Base-by-base conservation (phyloP, 2,888 invertebrate species). In the Thyatira batis region DNA sequence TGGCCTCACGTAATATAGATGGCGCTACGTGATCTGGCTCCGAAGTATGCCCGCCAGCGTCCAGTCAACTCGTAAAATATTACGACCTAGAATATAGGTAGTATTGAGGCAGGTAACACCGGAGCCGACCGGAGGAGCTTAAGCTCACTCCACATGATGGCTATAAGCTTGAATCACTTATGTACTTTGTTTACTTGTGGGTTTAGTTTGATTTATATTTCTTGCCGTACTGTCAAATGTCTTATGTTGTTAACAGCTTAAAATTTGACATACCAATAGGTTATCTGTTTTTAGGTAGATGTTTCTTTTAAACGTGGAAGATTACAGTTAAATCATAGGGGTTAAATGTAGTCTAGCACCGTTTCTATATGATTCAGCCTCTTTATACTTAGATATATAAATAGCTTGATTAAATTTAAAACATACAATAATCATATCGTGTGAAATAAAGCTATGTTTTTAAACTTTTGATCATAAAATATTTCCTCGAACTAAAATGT, bases 1-100 rank as follows among this genome's bases (percentile, higher is more conserved):
- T 61, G 53, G 55, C 52, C 49, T 54, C 65, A 65, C 67, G 68
- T 68, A 64, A 67, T 61, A 46, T 56, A 62, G 68, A 66, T 63
- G 67, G 58, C 58, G 62, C 45, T 56, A 66, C 68, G 68, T 68
- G 68, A 43, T 9, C 13, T 13, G 46, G 20, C n/a, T 49, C 21
- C 25, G 17, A 44, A 59, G 28, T 28, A 49, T 13, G 55, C 33
- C 57, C 60, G 48, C 45, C 44, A 39, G 52, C 13, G 33, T 39
- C 58, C 60, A 59, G 59, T 62, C 65, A 63, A 17, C 55, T 65
- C 64, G 58, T 60, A 63, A 67, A 67, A 67, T 61, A 63, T 65
- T 57, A 65, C 57, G 58, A 58, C 55, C 45, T 9, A 45, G 45
- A 51, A 44, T 39, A 23, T 23, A 23, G 23, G 23, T 23, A 6